Evolutionary conservation across 2,113 vertebrate genomes (phyloP).

Genomic region (Oxyruncus cristatus): DNA sequence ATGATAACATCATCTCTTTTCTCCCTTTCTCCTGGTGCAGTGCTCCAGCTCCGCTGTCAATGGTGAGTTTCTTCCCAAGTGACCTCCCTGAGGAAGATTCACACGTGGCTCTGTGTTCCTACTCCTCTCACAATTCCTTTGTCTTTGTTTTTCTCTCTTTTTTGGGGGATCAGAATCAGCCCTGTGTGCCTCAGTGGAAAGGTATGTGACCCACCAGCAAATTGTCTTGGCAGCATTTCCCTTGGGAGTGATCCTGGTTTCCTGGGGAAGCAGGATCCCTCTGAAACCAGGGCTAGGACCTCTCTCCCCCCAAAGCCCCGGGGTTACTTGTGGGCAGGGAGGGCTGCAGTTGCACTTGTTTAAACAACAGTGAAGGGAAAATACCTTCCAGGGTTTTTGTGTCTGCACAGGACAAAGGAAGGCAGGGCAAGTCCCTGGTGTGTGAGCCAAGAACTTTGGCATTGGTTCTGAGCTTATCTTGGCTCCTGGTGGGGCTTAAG

Average conservation of each 20-base stretch:
- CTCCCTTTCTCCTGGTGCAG: not conserved
- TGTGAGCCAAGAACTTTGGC: not conserved
- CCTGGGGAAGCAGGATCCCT: no score
- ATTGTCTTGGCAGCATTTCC: not conserved
- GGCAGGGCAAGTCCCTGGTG: not conserved
- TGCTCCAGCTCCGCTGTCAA: not conserved
- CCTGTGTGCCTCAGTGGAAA: not conserved
- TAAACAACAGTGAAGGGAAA: not conserved
- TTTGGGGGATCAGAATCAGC: conserved; percentile 10
- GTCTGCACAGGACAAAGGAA: not conserved
- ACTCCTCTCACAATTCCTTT: not conserved
- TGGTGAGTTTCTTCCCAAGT: conserved; percentile 23
- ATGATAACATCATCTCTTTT: not conserved
- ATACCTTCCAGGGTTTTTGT: not conserved
- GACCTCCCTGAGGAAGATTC: not conserved
- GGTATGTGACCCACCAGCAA: not conserved
- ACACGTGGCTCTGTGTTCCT: not conserved
- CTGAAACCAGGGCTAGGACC: not conserved
- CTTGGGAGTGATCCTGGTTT: not conserved
- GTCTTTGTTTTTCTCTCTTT: not conserved
- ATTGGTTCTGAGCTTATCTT: not conserved
- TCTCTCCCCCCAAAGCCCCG: rapidly evolving
- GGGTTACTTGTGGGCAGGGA: not conserved
- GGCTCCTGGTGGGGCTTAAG: not conserved
- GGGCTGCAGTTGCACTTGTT: not conserved